Evolutionary conservation across 2,113 vertebrate genomes (phyloP).

Genomic region (Pachypanchax playfairii): DNA sequence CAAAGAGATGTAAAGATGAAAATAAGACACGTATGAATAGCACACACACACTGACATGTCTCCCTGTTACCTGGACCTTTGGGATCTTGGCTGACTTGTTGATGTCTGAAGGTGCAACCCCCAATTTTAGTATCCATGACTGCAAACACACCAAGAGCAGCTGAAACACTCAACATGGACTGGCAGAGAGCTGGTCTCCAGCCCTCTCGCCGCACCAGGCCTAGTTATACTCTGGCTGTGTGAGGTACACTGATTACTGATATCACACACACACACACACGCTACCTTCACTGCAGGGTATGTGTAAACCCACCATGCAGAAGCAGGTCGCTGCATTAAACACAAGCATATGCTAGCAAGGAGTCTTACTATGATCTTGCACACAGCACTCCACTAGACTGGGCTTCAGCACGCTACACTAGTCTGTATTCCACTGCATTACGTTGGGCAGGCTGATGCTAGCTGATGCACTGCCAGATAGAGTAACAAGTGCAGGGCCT

Average conservation of each 20-base stretch:
- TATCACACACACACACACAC: slow-evolving; percentile 71
- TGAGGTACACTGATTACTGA: slow-evolving; percentile 83
- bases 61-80: slow-evolving; percentile 56
- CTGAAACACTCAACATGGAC: slow-evolving; percentile 67
- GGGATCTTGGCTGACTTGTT: slow-evolving; percentile 25
- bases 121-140: slow-evolving; percentile 59
- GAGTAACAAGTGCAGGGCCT: slow-evolving; percentile 47
- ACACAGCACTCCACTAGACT: slow-evolving; percentile 78
- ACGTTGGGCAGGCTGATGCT: slow-evolving; percentile 65
- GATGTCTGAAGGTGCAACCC: slow-evolving; percentile 32
- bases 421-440: slow-evolving; percentile 66
- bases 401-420: slow-evolving; percentile 79
- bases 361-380: slow-evolving; percentile 80
- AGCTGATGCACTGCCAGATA: slow-evolving; percentile 37
- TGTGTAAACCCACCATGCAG: slow-evolving; percentile 80
- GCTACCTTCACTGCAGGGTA: slow-evolving; percentile 78
- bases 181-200: slow-evolving; percentile 66
- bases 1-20: slow-evolving; percentile 31
- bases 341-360: slow-evolving; percentile 82
- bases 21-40: slow-evolving; percentile 23
- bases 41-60: slow-evolving; percentile 21
- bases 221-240: slow-evolving; percentile 81
- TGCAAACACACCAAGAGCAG: slow-evolving; percentile 35
- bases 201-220: slow-evolving; percentile 66
- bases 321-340: slow-evolving; percentile 82